Conservation (phyloP, 2,113 vertebrate genomes). For the Hippocampus zosterae region DNA sequence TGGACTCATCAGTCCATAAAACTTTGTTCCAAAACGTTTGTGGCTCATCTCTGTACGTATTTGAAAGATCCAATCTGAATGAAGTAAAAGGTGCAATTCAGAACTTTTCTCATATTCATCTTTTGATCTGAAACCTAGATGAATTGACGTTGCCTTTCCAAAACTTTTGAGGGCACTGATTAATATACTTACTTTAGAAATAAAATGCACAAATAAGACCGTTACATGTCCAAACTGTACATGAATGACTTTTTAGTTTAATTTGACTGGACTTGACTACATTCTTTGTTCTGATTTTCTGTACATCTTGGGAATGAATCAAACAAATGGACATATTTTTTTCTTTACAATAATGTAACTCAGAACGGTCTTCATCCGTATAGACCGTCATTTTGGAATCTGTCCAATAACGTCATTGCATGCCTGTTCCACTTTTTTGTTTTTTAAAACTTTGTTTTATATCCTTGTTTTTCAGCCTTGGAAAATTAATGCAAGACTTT, state of each 20-base stretch:
- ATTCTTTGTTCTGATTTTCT: not conserved
- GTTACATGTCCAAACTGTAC: too few relatives aligned
- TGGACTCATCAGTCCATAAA: too few relatives aligned
- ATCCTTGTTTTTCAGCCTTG: not conserved
- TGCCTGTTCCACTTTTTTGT: constrained; percentile 2
- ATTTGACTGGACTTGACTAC: not conserved
- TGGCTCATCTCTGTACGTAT: too few relatives aligned
- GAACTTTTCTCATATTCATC: too few relatives aligned
- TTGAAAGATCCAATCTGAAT: too few relatives aligned
- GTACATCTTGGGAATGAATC: not conserved
- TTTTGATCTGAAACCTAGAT: too few relatives aligned
- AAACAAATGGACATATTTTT: not conserved
- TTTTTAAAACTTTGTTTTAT: not conserved
- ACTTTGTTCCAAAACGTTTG: too few relatives aligned
- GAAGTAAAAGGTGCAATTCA: too few relatives aligned
- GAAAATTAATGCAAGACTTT: not conserved
- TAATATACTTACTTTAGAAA: too few relatives aligned
- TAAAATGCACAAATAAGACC: too few relatives aligned
- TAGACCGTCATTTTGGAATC: not conserved
- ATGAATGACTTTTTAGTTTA: not conserved
- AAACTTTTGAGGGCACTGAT: too few relatives aligned
- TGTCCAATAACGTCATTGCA: not conserved
- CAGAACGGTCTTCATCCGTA: not conserved
- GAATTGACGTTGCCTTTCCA: too few relatives aligned
- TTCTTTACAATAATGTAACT: constrained; percentile 1